phyloP scores from a whole-genome alignment of 2,888 invertebrate species.

The Drosophila prolongata region DNA sequence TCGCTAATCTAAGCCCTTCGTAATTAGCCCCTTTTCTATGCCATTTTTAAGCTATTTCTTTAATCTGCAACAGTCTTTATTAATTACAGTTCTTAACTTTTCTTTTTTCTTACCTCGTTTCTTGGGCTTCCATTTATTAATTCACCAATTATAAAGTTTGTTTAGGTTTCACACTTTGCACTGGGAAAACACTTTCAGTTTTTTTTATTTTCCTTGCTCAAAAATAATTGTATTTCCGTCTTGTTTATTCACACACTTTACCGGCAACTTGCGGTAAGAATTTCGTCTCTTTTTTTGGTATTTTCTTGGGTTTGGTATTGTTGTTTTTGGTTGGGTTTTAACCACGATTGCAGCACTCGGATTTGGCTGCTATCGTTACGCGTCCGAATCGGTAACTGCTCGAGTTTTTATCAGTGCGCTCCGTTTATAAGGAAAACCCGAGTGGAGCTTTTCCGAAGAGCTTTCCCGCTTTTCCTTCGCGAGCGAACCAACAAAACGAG shows the following conservation, averaged over 20 bases:
- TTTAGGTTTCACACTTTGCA: conserved; percentile 26
- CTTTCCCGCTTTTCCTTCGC: conserved; percentile 16
- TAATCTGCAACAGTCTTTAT: conserved; percentile 3
- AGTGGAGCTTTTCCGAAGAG: conserved; percentile 55
- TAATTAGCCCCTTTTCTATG: conserved; percentile 5
- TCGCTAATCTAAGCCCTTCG: conserved; percentile 11
- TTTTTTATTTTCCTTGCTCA: neutral
- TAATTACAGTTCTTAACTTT: conserved; percentile 6
- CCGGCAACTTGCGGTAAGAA: conserved; percentile 22
- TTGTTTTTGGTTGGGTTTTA: conserved; percentile 21
- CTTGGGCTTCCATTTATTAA: conserved; percentile 13
- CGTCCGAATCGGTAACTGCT: conserved; percentile 73
- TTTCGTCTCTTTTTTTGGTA: conserved; percentile 7
- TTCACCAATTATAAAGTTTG: conserved; percentile 32
- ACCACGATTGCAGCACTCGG: conserved; percentile 21
- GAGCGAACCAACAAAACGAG: conserved; percentile 3
- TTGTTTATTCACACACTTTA: conserved; percentile 30
- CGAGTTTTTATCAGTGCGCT: conserved; percentile 56
- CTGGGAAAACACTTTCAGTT: conserved; percentile 20
- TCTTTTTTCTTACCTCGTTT: conserved; percentile 22
- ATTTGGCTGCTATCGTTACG: conserved; percentile 52
- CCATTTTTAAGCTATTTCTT: conserved; percentile 9
- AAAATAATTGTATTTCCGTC: conserved; percentile 21
- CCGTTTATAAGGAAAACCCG: conserved; percentile 57
- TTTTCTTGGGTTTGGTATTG: conserved; percentile 34